Conservation (phyloP, 1,140 invertebrate species). For the Solen grandis region DNA sequence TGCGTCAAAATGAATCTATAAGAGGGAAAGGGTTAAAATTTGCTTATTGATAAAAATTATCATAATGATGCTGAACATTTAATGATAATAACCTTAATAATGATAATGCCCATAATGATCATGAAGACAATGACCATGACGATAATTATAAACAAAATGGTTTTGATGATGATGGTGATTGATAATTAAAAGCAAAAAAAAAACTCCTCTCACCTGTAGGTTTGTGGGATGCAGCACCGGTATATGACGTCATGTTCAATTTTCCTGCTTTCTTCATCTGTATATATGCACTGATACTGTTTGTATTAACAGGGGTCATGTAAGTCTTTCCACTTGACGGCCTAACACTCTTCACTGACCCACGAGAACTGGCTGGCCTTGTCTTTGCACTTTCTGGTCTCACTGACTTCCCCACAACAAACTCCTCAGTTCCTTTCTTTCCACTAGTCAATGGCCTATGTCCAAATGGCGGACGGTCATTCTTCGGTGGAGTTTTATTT, state of each 20-base stretch:
- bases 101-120: too few relatives aligned
- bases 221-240: conserved; percentile 13
- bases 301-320: conserved; percentile 68
- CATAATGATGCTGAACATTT: too few relatives aligned
- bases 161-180: too few relatives aligned
- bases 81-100: too few relatives aligned
- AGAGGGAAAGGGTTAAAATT: too few relatives aligned
- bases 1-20: too few relatives aligned
- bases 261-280: conserved; percentile 72
- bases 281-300: conserved; percentile 72
- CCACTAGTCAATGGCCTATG: conserved; percentile 33
- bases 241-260: conserved; percentile 12
- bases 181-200: too few relatives aligned
- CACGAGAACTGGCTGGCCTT: conserved; percentile 20
- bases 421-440: conserved; percentile 54
- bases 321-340: conserved; percentile 56
- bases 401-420: conserved; percentile 59
- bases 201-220: not conserved
- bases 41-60: too few relatives aligned
- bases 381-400: conserved; percentile 61
- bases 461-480: conserved; percentile 32
- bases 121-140: too few relatives aligned
- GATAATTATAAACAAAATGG: too few relatives aligned
- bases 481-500: conserved; percentile 11
- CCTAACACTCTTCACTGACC: conserved; percentile 32